Base-by-base conservation (phyloP, 2,888 invertebrate genomes). In the Strigamia transsilvanica region DNA sequence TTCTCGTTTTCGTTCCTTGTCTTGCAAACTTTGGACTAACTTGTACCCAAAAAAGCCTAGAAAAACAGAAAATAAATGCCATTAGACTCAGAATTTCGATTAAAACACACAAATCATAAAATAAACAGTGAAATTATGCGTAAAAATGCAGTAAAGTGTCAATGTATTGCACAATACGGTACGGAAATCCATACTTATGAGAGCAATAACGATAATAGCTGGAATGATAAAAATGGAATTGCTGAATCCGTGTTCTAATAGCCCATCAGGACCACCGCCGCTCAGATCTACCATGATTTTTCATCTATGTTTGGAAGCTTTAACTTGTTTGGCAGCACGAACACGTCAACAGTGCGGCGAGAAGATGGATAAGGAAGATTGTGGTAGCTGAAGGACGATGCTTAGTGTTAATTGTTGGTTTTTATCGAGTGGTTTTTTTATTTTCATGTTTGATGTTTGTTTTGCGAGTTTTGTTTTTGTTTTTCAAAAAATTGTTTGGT, bases 11-110 rank as follows among this genome's bases (percentile, higher is more conserved):
- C 90, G 89, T 85, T 95, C 93, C 86, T 94, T 93, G 34, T 94
- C 94, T 85, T 91, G 91, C 85, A 95, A 89, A 82, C 94, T 94
- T 88, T 92, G 93, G 89, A 94, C 94, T 81, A 96, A 90, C 88
- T 94, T 95, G 90, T 94, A 95, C 84, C 94, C 93, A 89, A 96
- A 94, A 89, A 95, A 94, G 83, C 92, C 96, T 96, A 91, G 10
- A 92, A 93, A 83, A 84, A 86, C 86, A 86, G 84, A 85, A 84
- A 84, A 27, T 27, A 27, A 80, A 80, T 23, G 42, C 6, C n/a
- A 42, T 41, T 56, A 56, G 21, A 56, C 6, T 6, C n/a, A 18
- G 9, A 56, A 56, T 46, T 13, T 46, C 3, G 15, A 46, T 46
- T 27, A 21, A 27, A 38, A 38, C 38, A 9, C 6, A 38, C 10